These are phyloP conservation scores for Yponomeuta evonymella DNA, from an alignment of 2,888 invertebrate species.

Conservation along the genomic window DNA sequence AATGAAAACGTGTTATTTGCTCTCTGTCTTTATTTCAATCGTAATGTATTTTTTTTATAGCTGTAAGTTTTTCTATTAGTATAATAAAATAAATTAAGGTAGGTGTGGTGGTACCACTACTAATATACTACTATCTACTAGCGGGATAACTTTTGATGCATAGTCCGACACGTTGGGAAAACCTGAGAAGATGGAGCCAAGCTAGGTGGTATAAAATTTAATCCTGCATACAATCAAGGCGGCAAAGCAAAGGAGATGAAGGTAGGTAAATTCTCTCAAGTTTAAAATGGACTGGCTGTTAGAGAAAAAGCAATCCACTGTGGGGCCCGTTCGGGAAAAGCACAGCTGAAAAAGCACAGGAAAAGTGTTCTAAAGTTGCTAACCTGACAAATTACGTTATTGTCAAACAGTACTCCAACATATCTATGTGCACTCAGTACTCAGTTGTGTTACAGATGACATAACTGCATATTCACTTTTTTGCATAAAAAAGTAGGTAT, in stretches of 20 bases:
- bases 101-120: not conserved
- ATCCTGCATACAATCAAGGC: conserved; percentile 15
- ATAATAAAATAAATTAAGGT: no score
- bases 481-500: no score
- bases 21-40: no score
- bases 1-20: no score
- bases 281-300: conserved; percentile 42
- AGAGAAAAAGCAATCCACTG: conserved; percentile 43
- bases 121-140: not conserved
- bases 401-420: no score
- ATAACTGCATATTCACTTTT: no score
- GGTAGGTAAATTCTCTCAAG: conserved; percentile 28
- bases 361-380: not conserved
- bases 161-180: no score
- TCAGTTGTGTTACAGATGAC: no score
- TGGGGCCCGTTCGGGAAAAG: conserved; percentile 20
- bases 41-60: no score
- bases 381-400: not conserved
- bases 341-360: not conserved
- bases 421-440: no score
- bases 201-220: not conserved
- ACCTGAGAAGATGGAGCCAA: not conserved
- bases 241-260: conserved; percentile 16
- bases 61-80: no score
- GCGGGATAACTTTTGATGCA: no score